Percentiles rank a stretch among this genome's conserved stretches.
These are phyloP conservation scores for Dynastes tityus DNA, from an alignment of 2,888 invertebrate genomes.

Conservation along the genomic window DNA sequence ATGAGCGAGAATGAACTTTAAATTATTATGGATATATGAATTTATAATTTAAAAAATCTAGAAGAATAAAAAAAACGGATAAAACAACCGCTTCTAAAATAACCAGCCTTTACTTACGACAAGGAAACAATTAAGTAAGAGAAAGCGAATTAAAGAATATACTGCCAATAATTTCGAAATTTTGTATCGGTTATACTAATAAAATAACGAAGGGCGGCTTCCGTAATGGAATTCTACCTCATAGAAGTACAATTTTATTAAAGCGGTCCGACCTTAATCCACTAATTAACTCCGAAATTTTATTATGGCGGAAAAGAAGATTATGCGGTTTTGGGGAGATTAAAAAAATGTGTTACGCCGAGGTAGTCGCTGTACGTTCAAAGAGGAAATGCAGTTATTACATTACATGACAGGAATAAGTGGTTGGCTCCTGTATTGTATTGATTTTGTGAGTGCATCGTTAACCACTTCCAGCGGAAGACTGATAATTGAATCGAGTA, in stretches of 20 bases:
- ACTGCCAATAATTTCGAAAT: slow-evolving; percentile 3
- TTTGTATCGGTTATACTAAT: slow-evolving; percentile 9
- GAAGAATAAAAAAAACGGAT: background rate
- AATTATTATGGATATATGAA: background rate
- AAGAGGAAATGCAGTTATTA: background rate
- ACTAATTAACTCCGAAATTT: slow-evolving; percentile 23
- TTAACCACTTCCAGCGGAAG: too few relatives aligned
- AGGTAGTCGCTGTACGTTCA: background rate
- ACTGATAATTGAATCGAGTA: too few relatives aligned
- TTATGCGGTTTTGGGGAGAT: slow-evolving; percentile 15
- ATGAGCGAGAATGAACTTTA: slow-evolving; percentile 1
- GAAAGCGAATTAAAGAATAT: background rate
- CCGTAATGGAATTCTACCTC: slow-evolving; percentile 27
- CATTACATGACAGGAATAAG: background rate
- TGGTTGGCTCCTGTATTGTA: background rate
- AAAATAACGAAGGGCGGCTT: slow-evolving; percentile 12
- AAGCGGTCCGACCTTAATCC: slow-evolving; percentile 21
- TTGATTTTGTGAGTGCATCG: too few relatives aligned
- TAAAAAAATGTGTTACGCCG: slow-evolving; percentile 12
- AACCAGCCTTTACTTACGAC: too few relatives aligned
- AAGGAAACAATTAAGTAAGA: too few relatives aligned
- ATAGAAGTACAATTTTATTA: slow-evolving; percentile 14
- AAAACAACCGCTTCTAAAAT: too few relatives aligned
- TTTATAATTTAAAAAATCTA: background rate
- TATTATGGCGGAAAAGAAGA: slow-evolving; percentile 9